A percentile compares a stretch with the other conserved stretches of the same genome.
These are phyloP conservation scores for Pristionchus mayeri DNA, from an alignment of 2,888 invertebrate genomes.

Conservation along the genomic window DNA sequence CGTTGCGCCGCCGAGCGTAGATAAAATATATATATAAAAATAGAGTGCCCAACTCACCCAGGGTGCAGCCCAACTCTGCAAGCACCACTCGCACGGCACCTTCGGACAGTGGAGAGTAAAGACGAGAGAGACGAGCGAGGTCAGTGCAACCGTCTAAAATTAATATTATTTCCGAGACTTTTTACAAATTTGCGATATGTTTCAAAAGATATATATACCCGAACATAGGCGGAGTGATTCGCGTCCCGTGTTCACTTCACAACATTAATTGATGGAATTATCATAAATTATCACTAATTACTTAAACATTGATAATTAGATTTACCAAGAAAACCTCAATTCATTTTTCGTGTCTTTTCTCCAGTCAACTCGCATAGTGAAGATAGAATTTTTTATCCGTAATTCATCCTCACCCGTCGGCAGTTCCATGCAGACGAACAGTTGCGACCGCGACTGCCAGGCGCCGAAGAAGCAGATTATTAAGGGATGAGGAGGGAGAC, in stretches of 20 bases:
- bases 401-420: background rate
- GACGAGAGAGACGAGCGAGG: constrained; percentile 85
- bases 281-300: no score
- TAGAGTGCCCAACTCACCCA: constrained; percentile 82
- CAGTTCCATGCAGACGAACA: constrained; percentile 83
- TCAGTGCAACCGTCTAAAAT: constrained; percentile 81
- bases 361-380: background rate
- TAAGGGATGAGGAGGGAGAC: constrained; percentile 63
- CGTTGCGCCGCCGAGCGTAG: no score
- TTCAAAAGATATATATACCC: no score
- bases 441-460: constrained; percentile 70
- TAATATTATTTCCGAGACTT: no score
- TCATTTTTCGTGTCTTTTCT: no score
- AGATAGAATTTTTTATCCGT: background rate
- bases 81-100: constrained; percentile 87
- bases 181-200: no score
- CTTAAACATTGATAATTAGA: no score
- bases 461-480: constrained; percentile 70
- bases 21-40: background rate
- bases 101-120: constrained; percentile 85
- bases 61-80: constrained; percentile 89
- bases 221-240: no score
- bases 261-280: no score
- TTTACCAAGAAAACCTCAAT: no score
- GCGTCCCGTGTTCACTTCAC: no score